Evolutionary conservation across 35 echinoderm and acorn worm genomes (phyloP).

Genomic region (Apostichopus californicus): DNA sequence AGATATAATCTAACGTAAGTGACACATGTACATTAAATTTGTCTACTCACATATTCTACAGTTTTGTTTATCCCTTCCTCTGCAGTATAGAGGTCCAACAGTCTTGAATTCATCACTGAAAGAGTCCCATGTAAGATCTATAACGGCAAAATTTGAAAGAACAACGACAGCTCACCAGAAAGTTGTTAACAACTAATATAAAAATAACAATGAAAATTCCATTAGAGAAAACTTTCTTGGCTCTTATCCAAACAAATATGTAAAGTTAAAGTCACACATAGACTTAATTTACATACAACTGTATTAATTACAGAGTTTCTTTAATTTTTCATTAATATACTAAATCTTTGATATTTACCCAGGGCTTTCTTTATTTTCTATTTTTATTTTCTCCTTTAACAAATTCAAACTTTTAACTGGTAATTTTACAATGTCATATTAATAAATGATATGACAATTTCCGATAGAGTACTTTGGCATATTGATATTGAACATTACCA

Average conservation of each 20-base stretch:
- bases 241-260: background rate
- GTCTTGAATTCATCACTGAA: constrained; percentile 66
- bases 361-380: too few relatives aligned
- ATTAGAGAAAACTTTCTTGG: background rate
- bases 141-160: background rate
- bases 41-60: constrained; percentile 74
- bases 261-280: background rate
- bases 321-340: too few relatives aligned
- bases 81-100: constrained; percentile 67
- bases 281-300: too few relatives aligned
- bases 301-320: too few relatives aligned
- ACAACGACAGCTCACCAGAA: background rate
- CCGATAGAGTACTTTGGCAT: too few relatives aligned
- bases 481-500: too few relatives aligned
- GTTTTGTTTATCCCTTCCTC: constrained; percentile 69
- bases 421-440: too few relatives aligned
- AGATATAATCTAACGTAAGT: too few relatives aligned
- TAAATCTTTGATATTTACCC: too few relatives aligned
- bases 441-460: too few relatives aligned
- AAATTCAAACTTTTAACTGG: too few relatives aligned
- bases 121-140: constrained; percentile 79
- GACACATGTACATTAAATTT: background rate
- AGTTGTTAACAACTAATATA: background rate
- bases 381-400: too few relatives aligned
- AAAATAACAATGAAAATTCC: background rate